Evolutionary conservation across 2,888 invertebrate genomes (phyloP).

Genomic region (Danaus chrysippus): DNA sequence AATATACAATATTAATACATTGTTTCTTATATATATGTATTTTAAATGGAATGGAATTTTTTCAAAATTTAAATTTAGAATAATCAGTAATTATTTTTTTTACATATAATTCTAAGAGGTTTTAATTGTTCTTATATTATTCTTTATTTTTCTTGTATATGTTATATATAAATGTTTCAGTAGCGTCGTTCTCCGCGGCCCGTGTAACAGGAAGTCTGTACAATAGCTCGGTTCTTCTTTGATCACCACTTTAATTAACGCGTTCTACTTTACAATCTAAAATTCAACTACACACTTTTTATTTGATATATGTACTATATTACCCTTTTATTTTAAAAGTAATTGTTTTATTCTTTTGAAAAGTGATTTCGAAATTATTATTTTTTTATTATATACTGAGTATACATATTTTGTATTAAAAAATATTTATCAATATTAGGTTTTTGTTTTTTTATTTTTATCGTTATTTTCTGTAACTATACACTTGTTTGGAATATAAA

Average conservation of each 20-base stretch:
- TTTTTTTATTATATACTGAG: too few relatives aligned
- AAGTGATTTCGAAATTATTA: too few relatives aligned
- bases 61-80: neutral
- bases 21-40: too few relatives aligned
- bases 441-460: too few relatives aligned
- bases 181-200: conserved; percentile 29
- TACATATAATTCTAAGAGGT: too few relatives aligned
- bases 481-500: too few relatives aligned
- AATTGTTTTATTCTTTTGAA: too few relatives aligned
- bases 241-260: conserved; percentile 71
- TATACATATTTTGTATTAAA: too few relatives aligned
- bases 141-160: neutral
- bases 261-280: conserved; percentile 23
- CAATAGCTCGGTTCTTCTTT: conserved; percentile 68
- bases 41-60: too few relatives aligned
- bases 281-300: neutral
- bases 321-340: neutral
- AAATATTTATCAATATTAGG: too few relatives aligned
- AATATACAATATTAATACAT: neutral
- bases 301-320: neutral
- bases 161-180: neutral
- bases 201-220: conserved; percentile 58
- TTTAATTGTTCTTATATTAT: neutral
- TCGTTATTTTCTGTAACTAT: too few relatives aligned
- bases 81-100: neutral